Evolutionary conservation across 2,113 vertebrate genomes (phyloP), one percentile per base, ranked within the genome.

Genomic region (Heteronetta atricapilla): DNA sequence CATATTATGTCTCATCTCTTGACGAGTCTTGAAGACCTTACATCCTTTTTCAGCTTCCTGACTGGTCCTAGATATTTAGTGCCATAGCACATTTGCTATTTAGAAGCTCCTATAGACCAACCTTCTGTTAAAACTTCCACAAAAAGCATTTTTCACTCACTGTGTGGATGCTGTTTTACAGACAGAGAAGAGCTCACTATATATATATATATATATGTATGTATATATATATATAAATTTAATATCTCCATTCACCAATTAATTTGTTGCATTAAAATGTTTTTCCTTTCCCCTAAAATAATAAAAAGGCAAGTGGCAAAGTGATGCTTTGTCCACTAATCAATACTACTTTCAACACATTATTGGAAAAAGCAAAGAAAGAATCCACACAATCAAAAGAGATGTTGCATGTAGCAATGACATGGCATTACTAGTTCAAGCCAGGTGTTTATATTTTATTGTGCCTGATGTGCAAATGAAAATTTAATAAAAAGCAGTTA

Each of bases 351-450:
- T 69, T 89, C 11, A 66, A 46, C 16, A 86, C 36, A 52, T 16
- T 76, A 81, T 50, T 79, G 19, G 80, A 59, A 94, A 96, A 92
- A 94, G 9, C 15, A 64, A 81, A 94, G 46, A 79, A 91, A 87
- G 23, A 84, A 63, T 72, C 16, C 60, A 55, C 23, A 11, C 16
- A 29, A 89, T 48, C 64, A 91, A 86, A 94, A 70, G 52, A 66
- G 38, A 66, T 48, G 63, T 82, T 95, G 73, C 88, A 92, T 69
- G 9, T 63, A 86, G 89, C 89, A 93, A 91, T 36, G 1, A 81
- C 44, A 67, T 46, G 40, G 84, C 62, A 67, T 95, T 73, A 70
- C 60, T 93, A 82, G 22, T 81, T 86, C 66, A 94, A 86, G 48
- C 31, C 82, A 82, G 46, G 25, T 82, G 48, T 58, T 93, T 59